phyloP scores from a whole-genome alignment of 2,888 invertebrate genomes.

The Drosophila rubida region DNA sequence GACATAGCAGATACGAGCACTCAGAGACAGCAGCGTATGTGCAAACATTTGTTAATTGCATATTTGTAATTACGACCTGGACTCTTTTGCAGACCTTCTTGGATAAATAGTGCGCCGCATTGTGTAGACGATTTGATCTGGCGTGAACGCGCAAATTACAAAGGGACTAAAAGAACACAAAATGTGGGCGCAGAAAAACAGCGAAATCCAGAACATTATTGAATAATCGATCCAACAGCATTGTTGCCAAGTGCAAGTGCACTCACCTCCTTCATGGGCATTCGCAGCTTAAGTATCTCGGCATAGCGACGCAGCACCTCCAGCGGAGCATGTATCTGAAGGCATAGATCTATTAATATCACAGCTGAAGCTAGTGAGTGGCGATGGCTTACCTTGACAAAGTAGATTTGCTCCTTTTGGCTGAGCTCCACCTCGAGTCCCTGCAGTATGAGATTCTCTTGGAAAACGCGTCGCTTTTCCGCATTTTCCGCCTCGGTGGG shows the following conservation, averaged over 20 bases:
- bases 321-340: slow-evolving; percentile 93
- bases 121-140: slow-evolving; percentile 88
- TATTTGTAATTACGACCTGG: slow-evolving; percentile 35
- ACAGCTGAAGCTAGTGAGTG: not conserved
- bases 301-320: slow-evolving; percentile 94
- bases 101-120: slow-evolving; percentile 88
- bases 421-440: slow-evolving; percentile 90
- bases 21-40: slow-evolving; percentile 31
- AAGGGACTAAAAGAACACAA: slow-evolving; percentile 69
- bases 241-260: not conserved
- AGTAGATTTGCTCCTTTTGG: slow-evolving; percentile 89
- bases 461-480: slow-evolving; percentile 88
- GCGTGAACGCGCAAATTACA: slow-evolving; percentile 84
- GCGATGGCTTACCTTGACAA: slow-evolving; percentile 88
- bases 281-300: slow-evolving; percentile 95
- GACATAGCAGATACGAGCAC: slow-evolving; percentile 17
- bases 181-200: slow-evolving; percentile 8
- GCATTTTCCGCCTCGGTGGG: slow-evolving; percentile 83
- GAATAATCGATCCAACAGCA: slow-evolving; percentile 9
- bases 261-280: slow-evolving; percentile 96
- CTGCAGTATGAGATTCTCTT: slow-evolving; percentile 89
- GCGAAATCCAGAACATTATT: slow-evolving; percentile 1
- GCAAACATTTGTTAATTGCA: slow-evolving; percentile 48
- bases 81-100: slow-evolving; percentile 86
- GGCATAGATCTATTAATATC: not conserved